These are phyloP conservation scores for Spatulosminthurus flaviceps DNA, from an alignment of 2,888 invertebrate genomes.

Conservation along the genomic window DNA sequence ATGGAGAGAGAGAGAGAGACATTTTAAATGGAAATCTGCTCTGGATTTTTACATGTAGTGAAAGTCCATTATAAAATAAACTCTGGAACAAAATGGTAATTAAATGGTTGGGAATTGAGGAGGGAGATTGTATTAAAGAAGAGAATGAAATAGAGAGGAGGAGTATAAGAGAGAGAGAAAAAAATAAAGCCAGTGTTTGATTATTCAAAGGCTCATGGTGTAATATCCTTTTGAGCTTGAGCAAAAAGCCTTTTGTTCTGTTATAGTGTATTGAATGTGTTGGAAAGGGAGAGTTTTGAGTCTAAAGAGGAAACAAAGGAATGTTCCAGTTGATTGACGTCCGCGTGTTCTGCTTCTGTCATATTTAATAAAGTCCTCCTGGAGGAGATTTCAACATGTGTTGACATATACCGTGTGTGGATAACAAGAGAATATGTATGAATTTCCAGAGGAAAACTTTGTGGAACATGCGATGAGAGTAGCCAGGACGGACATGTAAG, in stretches of 20 bases:
- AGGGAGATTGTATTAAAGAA: background rate
- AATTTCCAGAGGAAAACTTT: background rate
- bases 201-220: background rate
- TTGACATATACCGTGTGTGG: background rate
- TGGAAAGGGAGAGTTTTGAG: background rate
- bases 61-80: too few relatives aligned
- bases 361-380: slow-evolving; percentile 62
- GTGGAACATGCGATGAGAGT: background rate
- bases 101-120: too few relatives aligned
- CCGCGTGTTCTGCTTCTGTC: slow-evolving; percentile 60
- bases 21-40: background rate
- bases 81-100: too few relatives aligned
- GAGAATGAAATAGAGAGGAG: background rate
- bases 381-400: slow-evolving; percentile 28
- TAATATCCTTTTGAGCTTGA: background rate
- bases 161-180: background rate
- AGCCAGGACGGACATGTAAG: too few relatives aligned
- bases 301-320: slow-evolving; percentile 46
- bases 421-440: too few relatives aligned
- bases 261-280: too few relatives aligned
- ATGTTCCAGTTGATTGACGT: slow-evolving; percentile 57
- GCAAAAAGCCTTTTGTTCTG: background rate
- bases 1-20: background rate
- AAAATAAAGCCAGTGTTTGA: background rate
- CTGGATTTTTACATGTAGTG: too few relatives aligned